These are phyloP conservation scores for Spizaetus ornatus DNA, from an alignment of 2,113 vertebrate genomes.

Conservation along the genomic window DNA sequence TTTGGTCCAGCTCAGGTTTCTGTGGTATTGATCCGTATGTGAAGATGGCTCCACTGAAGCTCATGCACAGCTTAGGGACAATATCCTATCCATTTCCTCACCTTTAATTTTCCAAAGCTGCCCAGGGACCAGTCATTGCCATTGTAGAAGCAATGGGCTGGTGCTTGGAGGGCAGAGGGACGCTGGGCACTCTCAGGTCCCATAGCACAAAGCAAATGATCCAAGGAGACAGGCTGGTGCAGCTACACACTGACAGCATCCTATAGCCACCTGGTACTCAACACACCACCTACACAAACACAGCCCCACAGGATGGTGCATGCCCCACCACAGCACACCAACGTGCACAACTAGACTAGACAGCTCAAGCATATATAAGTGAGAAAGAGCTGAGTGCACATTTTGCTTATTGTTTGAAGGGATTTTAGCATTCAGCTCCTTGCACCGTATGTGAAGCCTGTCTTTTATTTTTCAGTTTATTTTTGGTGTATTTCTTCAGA, in stretches of 20 bases:
- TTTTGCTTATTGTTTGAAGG: background rate
- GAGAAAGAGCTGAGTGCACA: background rate
- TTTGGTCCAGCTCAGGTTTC: background rate
- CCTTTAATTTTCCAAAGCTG: background rate
- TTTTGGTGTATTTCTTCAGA: background rate
- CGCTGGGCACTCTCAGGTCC: background rate
- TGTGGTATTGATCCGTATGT: background rate
- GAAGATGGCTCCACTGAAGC: background rate
- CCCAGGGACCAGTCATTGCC: fast-evolving
- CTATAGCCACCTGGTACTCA: fast-evolving
- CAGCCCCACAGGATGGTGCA: fast-evolving
- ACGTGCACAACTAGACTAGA: too few species aligned
- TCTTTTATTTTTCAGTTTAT: background rate
- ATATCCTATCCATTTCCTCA: background rate
- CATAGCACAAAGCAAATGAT: background rate
- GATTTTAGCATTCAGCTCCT: background rate
- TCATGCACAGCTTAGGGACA: background rate
- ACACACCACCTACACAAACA: background rate
- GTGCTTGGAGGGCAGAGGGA: background rate
- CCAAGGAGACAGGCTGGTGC: fast-evolving
- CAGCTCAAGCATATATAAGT: fast-evolving
- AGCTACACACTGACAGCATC: background rate
- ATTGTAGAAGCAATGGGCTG: background rate
- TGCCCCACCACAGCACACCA: background rate
- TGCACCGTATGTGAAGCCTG: fast-evolving